These are phyloP conservation scores for Trachythela sp. DNA, from an alignment of 64 coral and sea anemone species.

Conservation along the genomic window DNA sequence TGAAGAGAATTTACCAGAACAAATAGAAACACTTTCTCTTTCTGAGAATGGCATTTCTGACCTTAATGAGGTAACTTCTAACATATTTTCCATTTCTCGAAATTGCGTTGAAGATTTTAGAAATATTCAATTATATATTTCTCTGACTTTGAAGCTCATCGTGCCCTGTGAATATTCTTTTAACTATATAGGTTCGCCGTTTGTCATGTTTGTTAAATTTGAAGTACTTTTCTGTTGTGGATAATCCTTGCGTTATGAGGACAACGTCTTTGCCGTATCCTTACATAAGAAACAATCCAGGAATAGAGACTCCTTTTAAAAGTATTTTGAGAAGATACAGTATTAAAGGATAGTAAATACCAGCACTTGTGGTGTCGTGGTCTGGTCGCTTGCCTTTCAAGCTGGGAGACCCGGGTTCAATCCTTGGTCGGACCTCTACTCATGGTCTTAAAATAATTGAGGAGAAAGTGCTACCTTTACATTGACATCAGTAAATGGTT, in stretches of 20 bases:
- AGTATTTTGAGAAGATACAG: neutral
- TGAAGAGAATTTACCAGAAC: conserved; percentile 34
- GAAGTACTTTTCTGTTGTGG: conserved; percentile 66
- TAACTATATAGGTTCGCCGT: conserved; percentile 47
- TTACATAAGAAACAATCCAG: neutral
- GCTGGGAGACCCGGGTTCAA: too few relatives aligned
- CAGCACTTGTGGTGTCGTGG: neutral
- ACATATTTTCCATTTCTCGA: neutral
- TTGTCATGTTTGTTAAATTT: conserved; percentile 53
- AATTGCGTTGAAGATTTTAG: neutral
- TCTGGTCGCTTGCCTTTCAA: too few relatives aligned
- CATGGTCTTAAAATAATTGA: too few relatives aligned
- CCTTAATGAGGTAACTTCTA: conserved; percentile 78
- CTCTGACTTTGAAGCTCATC: conserved; percentile 1
- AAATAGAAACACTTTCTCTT: conserved; percentile 69
- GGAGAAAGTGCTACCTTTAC: too few relatives aligned
- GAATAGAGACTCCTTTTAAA: neutral
- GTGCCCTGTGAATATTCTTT: too few relatives aligned
- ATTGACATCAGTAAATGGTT: too few relatives aligned
- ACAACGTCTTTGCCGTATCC: conserved; percentile 28
- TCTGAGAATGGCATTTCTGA: conserved; percentile 81
- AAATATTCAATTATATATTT: neutral
- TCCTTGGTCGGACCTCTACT: too few relatives aligned
- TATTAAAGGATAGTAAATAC: neutral
- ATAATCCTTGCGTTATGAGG: conserved; percentile 63